Conservation (phyloP, 2,113 vertebrate genomes). For the Eudyptes chrysolophus region DNA sequence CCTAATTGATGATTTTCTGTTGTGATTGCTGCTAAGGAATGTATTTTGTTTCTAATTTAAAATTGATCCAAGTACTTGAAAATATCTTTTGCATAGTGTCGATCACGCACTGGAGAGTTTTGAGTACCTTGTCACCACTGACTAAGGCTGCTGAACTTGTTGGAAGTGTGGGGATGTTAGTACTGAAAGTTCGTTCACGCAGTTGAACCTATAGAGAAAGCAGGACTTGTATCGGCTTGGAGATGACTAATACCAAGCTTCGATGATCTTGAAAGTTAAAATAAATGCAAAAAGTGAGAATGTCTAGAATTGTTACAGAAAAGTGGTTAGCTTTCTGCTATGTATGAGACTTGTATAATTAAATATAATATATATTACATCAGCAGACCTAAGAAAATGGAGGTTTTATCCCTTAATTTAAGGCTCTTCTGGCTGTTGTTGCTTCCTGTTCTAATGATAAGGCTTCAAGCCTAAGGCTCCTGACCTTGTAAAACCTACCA, state of each 20-base stretch:
- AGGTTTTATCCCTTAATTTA: not conserved
- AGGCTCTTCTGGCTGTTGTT: not conserved
- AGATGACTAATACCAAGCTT: not conserved
- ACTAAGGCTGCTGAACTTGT: not conserved
- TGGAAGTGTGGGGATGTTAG: not conserved
- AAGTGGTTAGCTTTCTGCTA: not conserved
- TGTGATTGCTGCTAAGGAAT: not conserved
- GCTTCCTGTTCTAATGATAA: not conserved
- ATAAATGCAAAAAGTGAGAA: not conserved
- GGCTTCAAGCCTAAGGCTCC: not conserved
- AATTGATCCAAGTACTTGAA: not conserved
- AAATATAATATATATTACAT: not conserved
- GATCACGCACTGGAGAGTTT: not conserved
- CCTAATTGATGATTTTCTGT: not conserved
- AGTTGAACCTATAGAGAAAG: not conserved
- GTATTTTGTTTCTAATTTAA: not conserved
- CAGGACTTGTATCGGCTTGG: not conserved
- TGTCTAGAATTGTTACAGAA: not conserved
- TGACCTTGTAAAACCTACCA: not conserved
- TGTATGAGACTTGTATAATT: accelerated
- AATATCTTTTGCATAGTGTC: not conserved
- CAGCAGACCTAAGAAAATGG: not conserved
- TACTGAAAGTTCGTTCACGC: not conserved
- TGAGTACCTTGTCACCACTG: not conserved
- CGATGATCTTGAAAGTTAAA: not conserved